Evolutionary conservation across 2,888 invertebrate genomes (phyloP), one percentile per base, ranked within the genome.

Genomic region (Dynastes hyllus): DNA sequence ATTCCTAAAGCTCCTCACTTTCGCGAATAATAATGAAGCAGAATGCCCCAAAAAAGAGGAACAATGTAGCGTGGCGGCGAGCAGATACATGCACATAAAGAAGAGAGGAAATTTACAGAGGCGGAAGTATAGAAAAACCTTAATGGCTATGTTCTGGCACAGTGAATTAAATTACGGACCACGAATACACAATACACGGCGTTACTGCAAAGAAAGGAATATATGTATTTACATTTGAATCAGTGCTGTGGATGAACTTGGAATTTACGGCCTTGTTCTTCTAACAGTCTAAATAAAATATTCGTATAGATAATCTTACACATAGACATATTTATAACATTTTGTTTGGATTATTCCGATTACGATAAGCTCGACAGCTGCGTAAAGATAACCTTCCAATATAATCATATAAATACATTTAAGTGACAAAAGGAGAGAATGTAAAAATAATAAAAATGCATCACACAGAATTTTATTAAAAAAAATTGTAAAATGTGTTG

Each of bases 101-200:
- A 71, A 37, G 71, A 71, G 71, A 37, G 58, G 29, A 55, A 71
- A 71, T 71, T 16, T 71, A 55, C 58, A 55, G 22, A 32, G 8
- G 32, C 22, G 71, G 32, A 55, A 32, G 71, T 71, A 71, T 32
- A 58, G 71, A 71, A 71, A 71, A 71, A 71, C 32, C 55, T n/a
- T 58, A 71, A 71, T 71, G 71, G 55, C 55, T 55, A 55, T 71
- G 55, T 69, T 45, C 69, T 58, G 71, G 71, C 55, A 50, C 40
- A 11, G 71, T 37, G 55, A 71, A 71, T 71, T 71, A 71, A 71
- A 71, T 71, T 71, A 71, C 32, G 55, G 58, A 37, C 55, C 71
- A 58, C 32, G 40, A 58, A 40, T 71, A 71, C 37, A 71, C 71
- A 71, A 71, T 71, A 71, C 71, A 8, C 58, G 40, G 37, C 40